phyloP scores from a whole-genome alignment of 2,888 invertebrate genomes.

The Brachycybe producta region DNA sequence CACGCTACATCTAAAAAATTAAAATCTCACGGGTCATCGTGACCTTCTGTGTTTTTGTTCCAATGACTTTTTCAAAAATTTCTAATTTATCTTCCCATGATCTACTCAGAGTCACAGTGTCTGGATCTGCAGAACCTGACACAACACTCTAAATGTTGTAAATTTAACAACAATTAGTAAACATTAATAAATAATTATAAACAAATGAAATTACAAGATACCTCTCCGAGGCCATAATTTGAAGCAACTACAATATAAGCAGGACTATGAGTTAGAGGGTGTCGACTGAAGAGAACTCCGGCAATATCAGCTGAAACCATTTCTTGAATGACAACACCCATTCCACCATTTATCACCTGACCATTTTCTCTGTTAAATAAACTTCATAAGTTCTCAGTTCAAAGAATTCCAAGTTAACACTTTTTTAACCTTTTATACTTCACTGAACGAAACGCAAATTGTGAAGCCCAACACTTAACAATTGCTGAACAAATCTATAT shows the following conservation, averaged over 20 bases:
- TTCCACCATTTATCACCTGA: slow-evolving; percentile 49
- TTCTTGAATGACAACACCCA: slow-evolving; percentile 67
- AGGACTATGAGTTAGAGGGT: slow-evolving; percentile 59
- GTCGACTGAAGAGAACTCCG: slow-evolving; percentile 68
- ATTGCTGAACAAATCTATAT: slow-evolving; percentile 40
- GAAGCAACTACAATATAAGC: slow-evolving; percentile 55
- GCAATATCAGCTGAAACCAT: slow-evolving; percentile 51
- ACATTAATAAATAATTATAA: too few relatives aligned
- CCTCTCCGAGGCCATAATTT: slow-evolving; percentile 72
- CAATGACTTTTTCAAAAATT: slow-evolving; percentile 28
- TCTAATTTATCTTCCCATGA: slow-evolving; percentile 38
- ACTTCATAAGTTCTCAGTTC: background rate
- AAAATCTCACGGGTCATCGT: slow-evolving; percentile 1
- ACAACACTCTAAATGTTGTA: slow-evolving; percentile 53
- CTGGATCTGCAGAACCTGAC: slow-evolving; percentile 62
- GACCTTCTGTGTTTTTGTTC: background rate
- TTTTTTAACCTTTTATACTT: slow-evolving; percentile 53
- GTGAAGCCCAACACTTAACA: slow-evolving; percentile 66
- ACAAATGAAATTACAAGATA: too few relatives aligned
- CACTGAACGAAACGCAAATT: slow-evolving; percentile 60
- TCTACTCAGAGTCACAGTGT: slow-evolving; percentile 49
- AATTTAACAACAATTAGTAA: slow-evolving; percentile 1
- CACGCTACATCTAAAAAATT: background rate
- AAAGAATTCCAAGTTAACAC: background rate
- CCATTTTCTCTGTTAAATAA: slow-evolving; percentile 50